These are phyloP conservation scores for Metacarcinus magister DNA, from an alignment of 2,888 invertebrate species.

Conservation along the genomic window DNA sequence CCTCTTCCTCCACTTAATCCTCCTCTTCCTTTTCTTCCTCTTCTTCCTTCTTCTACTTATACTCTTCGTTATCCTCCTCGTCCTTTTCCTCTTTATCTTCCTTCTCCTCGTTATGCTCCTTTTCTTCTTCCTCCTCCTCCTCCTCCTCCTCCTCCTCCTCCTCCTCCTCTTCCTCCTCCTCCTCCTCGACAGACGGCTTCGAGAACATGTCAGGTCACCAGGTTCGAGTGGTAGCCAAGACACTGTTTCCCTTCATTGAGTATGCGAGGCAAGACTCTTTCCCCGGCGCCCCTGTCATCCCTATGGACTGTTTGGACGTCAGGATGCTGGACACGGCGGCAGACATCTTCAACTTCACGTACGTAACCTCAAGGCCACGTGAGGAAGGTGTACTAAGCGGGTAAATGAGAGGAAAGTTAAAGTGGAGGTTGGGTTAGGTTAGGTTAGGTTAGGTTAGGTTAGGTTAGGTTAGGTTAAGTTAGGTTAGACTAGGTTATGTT, in stretches of 20 bases:
- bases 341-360: slow-evolving; percentile 72
- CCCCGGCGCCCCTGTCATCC: slow-evolving; percentile 64
- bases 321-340: slow-evolving; percentile 69
- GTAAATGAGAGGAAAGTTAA: too few species aligned
- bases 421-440: background rate
- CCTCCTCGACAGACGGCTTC: slow-evolving; percentile 6
- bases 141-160: background rate
- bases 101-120: background rate
- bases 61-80: background rate
- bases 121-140: background rate
- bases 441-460: background rate
- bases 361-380: background rate
- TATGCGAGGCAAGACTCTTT: background rate
- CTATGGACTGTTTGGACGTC: slow-evolving; percentile 65
- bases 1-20: background rate
- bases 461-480: too few species aligned
- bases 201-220: slow-evolving; percentile 69
- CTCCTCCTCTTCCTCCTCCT: background rate
- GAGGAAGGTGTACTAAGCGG: too few species aligned
- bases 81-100: background rate
- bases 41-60: background rate
- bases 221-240: slow-evolving; percentile 64
- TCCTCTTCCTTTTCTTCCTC: background rate
- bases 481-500: background rate
- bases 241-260: slow-evolving; percentile 72